Conservation (phyloP, 1,140 invertebrate species). For the Venustaconcha ellipsiformis region DNA sequence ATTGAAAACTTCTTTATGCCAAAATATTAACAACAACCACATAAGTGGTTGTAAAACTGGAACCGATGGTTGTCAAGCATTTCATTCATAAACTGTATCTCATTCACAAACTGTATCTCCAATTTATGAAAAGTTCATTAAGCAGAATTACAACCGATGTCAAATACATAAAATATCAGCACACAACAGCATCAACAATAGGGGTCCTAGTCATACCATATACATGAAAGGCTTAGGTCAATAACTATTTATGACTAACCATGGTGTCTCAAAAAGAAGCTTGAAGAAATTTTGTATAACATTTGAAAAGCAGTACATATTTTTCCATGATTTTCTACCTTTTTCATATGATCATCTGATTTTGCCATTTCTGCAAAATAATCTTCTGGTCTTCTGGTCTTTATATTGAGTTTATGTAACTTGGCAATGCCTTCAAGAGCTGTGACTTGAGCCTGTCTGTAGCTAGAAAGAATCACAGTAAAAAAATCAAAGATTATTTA, state of each 20-base stretch:
- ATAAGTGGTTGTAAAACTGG: too few relatives aligned
- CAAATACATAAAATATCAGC: not conserved
- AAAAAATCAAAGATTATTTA: not conserved
- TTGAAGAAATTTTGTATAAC: not conserved
- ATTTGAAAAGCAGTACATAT: not conserved
- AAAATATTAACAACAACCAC: too few relatives aligned
- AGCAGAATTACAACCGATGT: not conserved
- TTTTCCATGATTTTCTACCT: slow-evolving; percentile 70
- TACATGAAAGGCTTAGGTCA: not conserved
- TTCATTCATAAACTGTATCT: too few relatives aligned
- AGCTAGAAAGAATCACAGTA: slow-evolving; percentile 65
- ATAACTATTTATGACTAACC: not conserved
- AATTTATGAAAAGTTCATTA: too few relatives aligned
- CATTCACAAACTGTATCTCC: too few relatives aligned
- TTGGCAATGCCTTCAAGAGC: slow-evolving; percentile 82
- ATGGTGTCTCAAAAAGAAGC: too few relatives aligned
- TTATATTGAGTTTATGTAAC: slow-evolving; percentile 81
- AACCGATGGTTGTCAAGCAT: too few relatives aligned
- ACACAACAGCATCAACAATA: not conserved
- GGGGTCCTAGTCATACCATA: not conserved
- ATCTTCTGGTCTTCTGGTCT: slow-evolving; percentile 90
- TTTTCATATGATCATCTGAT: slow-evolving; percentile 97
- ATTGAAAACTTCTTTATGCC: too few relatives aligned
- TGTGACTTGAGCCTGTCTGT: slow-evolving; percentile 91
- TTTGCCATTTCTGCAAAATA: slow-evolving; percentile 99